Evolutionary conservation across 2,888 invertebrate genomes (phyloP).

Genomic region (Spatulosminthurus flaviceps): DNA sequence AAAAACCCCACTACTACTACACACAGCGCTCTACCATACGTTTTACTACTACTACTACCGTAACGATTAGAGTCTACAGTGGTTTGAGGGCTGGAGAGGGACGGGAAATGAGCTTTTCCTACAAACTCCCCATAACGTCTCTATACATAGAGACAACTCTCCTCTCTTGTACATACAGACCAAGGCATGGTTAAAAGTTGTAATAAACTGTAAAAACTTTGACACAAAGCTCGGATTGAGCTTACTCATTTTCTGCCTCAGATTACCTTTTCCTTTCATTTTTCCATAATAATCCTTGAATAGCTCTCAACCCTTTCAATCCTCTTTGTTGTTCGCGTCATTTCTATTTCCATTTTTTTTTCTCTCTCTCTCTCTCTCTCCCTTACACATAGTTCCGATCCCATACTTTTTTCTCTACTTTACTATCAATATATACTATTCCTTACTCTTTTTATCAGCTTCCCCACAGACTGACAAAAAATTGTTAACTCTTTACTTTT

Average conservation of each 20-base stretch:
- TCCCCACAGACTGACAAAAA: background rate
- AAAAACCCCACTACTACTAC: background rate
- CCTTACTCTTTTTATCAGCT: slow-evolving; percentile 23
- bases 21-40: no score
- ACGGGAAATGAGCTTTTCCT: background rate
- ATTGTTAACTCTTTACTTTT: slow-evolving; percentile 25
- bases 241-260: slow-evolving; percentile 47
- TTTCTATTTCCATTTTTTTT: slow-evolving; percentile 9
- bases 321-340: slow-evolving; percentile 36
- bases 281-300: slow-evolving; percentile 34
- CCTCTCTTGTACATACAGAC: no score
- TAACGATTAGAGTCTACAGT: no score
- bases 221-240: slow-evolving; percentile 44
- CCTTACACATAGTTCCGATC: background rate
- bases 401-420: background rate
- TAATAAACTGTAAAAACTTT: slow-evolving; percentile 42
- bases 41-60: no score
- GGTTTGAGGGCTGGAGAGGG: slow-evolving; percentile 1
- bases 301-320: slow-evolving; percentile 46
- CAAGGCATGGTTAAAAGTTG: no score
- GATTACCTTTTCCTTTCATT: slow-evolving; percentile 41
- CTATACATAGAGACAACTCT: background rate
- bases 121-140: background rate
- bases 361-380: slow-evolving; percentile 6
- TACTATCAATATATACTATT: slow-evolving; percentile 37